Evolutionary conservation across 2,888 invertebrate genomes (phyloP).

Genomic region (Protonemura montana): DNA sequence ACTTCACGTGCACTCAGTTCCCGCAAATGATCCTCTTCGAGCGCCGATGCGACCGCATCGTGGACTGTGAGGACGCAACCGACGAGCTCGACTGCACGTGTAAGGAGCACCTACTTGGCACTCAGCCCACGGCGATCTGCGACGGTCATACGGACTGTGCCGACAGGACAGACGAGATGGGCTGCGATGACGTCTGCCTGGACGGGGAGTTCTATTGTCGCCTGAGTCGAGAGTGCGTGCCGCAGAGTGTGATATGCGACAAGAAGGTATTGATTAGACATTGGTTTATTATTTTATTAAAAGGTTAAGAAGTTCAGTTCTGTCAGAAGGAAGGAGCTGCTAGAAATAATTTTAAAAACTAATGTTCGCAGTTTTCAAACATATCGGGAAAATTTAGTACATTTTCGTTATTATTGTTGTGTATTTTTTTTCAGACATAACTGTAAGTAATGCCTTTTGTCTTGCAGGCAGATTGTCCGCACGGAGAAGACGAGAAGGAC

Average conservation of each 20-base stretch:
- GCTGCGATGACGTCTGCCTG: constrained; percentile 68
- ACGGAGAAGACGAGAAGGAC: constrained; percentile 79
- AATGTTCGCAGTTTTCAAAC: too few relatives aligned
- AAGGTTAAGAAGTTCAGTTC: too few relatives aligned
- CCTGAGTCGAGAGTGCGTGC: constrained; percentile 70
- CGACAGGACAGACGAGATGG: constrained; percentile 76
- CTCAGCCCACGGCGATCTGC: constrained; percentile 69
- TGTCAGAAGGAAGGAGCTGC: too few relatives aligned
- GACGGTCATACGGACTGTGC: constrained; percentile 78
- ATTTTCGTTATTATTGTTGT: too few relatives aligned
- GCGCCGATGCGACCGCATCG: constrained; percentile 71
- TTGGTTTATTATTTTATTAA: too few relatives aligned
- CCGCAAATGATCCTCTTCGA: constrained; percentile 68
- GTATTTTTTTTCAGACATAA: too few relatives aligned
- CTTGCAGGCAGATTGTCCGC: constrained; percentile 65
- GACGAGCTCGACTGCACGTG: constrained; percentile 80
- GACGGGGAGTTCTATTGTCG: constrained; percentile 70
- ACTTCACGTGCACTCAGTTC: constrained; percentile 63
- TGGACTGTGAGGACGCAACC: constrained; percentile 84
- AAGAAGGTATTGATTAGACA: constrained; percentile 58
- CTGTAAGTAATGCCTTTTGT: neutral
- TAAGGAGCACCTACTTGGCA: constrained; percentile 68
- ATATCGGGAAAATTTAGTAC: too few relatives aligned
- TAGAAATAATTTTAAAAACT: too few relatives aligned
- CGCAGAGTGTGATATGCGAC: constrained; percentile 70